A percentile compares a stretch with the other conserved stretches of the same genome.
Conservation (phyloP, 2,797 vertebrate species). For the Hydrolagus colliei region DNA sequence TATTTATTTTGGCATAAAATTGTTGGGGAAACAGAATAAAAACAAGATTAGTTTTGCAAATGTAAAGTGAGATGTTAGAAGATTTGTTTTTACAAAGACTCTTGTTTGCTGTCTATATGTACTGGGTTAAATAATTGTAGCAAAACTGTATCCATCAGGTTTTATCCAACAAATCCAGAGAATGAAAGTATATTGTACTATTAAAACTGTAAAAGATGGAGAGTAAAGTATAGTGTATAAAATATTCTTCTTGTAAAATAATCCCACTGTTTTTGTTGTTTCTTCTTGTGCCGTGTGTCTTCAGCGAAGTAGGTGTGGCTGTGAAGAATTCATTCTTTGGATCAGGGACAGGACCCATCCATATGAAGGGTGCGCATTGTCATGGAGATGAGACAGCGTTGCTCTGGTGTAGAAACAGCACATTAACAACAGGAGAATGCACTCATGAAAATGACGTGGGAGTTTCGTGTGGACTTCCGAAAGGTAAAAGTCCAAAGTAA, state of each 20-base stretch:
- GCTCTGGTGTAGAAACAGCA: constrained; percentile 66
- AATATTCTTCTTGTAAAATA: background rate
- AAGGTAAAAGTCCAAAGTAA: constrained; percentile 73
- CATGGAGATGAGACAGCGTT: constrained; percentile 72
- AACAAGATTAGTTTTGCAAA: too few relatives aligned
- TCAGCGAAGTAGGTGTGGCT: constrained; percentile 73
- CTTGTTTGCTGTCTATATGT: too few relatives aligned
- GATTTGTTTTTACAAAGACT: too few relatives aligned
- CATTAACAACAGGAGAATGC: constrained; percentile 67
- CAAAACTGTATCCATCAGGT: background rate
- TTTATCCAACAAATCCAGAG: background rate
- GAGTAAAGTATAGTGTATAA: background rate
- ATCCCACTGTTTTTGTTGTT: background rate
- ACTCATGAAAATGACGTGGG: constrained; percentile 67
- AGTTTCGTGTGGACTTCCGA: constrained; percentile 64
- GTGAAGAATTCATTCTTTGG: constrained; percentile 58
- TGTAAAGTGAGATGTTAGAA: too few relatives aligned
- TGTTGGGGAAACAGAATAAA: too few relatives aligned
- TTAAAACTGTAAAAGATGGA: rapidly evolving
- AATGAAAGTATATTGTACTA: background rate
- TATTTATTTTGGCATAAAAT: too few relatives aligned
- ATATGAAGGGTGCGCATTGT: constrained; percentile 76
- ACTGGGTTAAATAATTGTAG: too few relatives aligned
- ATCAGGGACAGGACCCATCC: constrained; percentile 64
- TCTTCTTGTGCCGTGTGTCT: background rate